Conservation (phyloP, 2,113 vertebrate genomes). For the Saccopteryx leptura region DNA sequence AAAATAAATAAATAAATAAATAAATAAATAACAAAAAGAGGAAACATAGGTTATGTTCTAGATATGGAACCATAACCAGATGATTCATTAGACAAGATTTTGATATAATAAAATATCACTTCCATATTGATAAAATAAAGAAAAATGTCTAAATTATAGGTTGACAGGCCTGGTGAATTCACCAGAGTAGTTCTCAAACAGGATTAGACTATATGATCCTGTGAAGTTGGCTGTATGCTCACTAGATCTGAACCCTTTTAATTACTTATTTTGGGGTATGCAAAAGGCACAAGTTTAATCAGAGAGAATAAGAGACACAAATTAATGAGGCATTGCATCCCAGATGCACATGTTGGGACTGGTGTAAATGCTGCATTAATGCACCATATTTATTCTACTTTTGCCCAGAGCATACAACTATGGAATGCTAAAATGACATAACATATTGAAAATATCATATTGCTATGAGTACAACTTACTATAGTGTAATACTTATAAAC, state of each 20-base stretch:
- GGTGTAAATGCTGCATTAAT: neutral
- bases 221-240: neutral
- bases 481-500: neutral
- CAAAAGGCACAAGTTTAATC: neutral
- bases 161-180: neutral
- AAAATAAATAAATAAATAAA: too few relatives aligned
- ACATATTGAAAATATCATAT: neutral
- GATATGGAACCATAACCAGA: neutral
- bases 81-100: constrained; percentile 16
- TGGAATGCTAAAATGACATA: neutral
- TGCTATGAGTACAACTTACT: neutral
- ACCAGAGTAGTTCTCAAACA: neutral
- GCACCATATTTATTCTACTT: neutral
- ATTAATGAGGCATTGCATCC: neutral
- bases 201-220: neutral
- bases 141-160: neutral
- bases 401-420: neutral
- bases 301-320: neutral
- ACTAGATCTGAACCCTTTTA: neutral
- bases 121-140: neutral
- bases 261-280: neutral
- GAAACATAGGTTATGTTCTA: neutral
- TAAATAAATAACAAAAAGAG: neutral
- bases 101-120: neutral
- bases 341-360: neutral